Evolutionary conservation across 2,113 vertebrate genomes (phyloP), one percentile per base, ranked within the genome.

Genomic region (Myrmecobius fasciatus): DNA sequence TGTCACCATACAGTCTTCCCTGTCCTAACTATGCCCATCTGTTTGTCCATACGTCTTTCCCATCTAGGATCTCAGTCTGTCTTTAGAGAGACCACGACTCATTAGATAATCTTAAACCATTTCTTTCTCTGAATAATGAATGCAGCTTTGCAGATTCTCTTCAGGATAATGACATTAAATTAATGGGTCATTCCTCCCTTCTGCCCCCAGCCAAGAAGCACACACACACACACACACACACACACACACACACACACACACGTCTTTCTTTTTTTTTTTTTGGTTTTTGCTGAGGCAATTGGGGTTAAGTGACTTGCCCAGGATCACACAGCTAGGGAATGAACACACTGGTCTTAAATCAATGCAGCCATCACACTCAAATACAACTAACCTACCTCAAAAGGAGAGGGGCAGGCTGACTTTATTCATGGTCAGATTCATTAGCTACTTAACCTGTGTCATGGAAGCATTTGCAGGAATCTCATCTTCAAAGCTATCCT

Each of bases 91-190:
- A 48, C 92, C 36, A n/a, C 12, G n/a, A 7, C 28, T 54, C 0
- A 0, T 8, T 90, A 53, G 90, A 67, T 91, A 43, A 56, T 54
- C 92, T 92, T 89, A 91, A 53, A 93, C 46, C 31, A 89, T 43
- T 92, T 92, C 93, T 91, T 67, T 75, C 88, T 67, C 25, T 89
- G 36, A 94, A 51, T 43, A 89, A 92, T 0, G 17, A 91, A 94
- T 91, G 56, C 91, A 52, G 36, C 20, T 47, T 93, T 90, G 89
- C 56, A 31, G 94, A 60, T 94, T 43, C 43, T 94, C 67, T 51
- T 51, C 60, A 47, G 89, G 49, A 56, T 88, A 92, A 31, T 25
- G 43, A 91, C 47, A 36, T 49, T 54, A 48, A 51, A 90, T n/a
- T 10, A 26, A 28, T 51, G 89, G 46, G 25, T 49, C 89, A 49